Base-by-base conservation (phyloP, 2,888 invertebrate species). In the Coecobrya sp. region DNA sequence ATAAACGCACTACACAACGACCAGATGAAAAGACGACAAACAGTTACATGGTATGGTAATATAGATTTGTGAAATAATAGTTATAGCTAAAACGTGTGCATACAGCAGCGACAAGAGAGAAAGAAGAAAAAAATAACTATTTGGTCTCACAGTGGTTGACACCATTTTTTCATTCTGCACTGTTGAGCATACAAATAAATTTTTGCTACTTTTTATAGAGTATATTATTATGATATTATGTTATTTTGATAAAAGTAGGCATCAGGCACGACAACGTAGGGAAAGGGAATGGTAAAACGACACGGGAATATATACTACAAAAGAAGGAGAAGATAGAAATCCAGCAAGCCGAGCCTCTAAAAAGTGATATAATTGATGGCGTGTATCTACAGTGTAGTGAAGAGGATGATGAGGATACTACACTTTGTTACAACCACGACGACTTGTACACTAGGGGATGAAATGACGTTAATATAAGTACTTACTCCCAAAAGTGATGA, bases 81-180 rank as follows among this genome's bases (percentile, higher is more conserved):
- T 82, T 49, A 55, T 55, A 59, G 55, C 16, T 8, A 59, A 82
- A 82, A 59, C 55, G 19, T 59, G 55, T 22, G 36, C 36, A 36
- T 30, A 82, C 36, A 22, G 59, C 19, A 22, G 22, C 16, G 73
- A 70, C 13, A 42, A 76, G 76, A 49, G 25, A 76, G 25, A 45
- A 49, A 76, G 65, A 73, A 7, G 13, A 16, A 82, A 59, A 88
- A 89, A 65, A 88, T 49, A 62, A 76, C 52, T 89, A 89, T 89
- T 89, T 89, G 82, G 89, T 82, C 49, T 22, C 90, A 62, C 90
- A 85, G 86, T 90, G 90, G 85, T 90, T 90, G 90, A 90, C 90
- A 90, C 90, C 86, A 90, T 90, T 90, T 90, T n/a, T 85, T 90
- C 85, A 90, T 90, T 90, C 90, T 90, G 86, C 79, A 86, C 90